Evolutionary conservation across 2,797 vertebrate genomes (phyloP).

Genomic region (Phoebastria nigripes): DNA sequence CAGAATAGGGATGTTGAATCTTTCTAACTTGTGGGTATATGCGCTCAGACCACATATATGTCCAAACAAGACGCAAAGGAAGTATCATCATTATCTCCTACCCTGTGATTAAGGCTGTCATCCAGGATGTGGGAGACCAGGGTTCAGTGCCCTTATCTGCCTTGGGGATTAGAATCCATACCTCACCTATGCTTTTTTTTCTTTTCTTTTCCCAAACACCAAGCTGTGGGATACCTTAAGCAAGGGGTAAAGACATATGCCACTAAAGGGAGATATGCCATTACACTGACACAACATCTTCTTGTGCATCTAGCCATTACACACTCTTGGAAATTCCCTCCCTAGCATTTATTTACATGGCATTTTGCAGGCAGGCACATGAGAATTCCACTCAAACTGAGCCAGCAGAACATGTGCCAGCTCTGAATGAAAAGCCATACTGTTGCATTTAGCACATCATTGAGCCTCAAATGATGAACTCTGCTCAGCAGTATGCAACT

Average conservation of each 20-base stretch:
- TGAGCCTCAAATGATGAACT: slow-evolving; percentile 22
- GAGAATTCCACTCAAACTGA: slow-evolving; percentile 4
- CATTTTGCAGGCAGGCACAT: slow-evolving; percentile 25
- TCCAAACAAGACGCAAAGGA: not conserved
- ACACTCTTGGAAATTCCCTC: not conserved
- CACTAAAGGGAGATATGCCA: not conserved
- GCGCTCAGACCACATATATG: not conserved
- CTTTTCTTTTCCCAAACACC: not conserved
- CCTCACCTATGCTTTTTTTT: not conserved
- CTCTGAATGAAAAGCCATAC: slow-evolving; percentile 44
- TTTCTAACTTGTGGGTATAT: not conserved
- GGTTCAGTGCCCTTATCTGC: not conserved
- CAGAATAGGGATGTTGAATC: not conserved
- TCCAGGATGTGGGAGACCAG: not conserved
- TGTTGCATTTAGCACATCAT: slow-evolving; percentile 38
- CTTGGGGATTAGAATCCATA: not conserved
- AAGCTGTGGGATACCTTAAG: not conserved
- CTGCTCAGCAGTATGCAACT: not conserved
- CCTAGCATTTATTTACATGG: slow-evolving; percentile 26
- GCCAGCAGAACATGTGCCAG: slow-evolving; percentile 3
- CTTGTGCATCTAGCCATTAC: not conserved
- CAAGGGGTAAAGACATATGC: not conserved
- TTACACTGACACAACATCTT: slow-evolving; percentile 5
- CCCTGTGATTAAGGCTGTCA: not conserved
- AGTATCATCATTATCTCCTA: not conserved